These are phyloP conservation scores for Drosophila orena DNA, from an alignment of 1,140 invertebrate species.

Conservation along the genomic window DNA sequence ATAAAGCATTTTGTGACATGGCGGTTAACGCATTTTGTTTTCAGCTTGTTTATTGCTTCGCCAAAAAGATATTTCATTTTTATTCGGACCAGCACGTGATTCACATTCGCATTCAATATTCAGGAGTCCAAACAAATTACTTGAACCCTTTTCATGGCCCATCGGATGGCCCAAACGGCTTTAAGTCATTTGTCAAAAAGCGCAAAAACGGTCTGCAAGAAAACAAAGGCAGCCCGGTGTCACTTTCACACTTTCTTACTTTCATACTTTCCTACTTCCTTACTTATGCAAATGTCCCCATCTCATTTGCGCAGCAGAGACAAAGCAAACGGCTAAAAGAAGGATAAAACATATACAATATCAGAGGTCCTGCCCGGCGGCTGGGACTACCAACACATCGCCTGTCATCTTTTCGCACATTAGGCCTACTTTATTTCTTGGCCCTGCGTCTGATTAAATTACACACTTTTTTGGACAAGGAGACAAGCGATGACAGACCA, in stretches of 20 bases:
- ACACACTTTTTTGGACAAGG: slow-evolving; percentile 48
- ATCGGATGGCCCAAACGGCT: slow-evolving; percentile 66
- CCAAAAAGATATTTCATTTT: slow-evolving; percentile 66
- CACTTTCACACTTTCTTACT: slow-evolving; percentile 78
- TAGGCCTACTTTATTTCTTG: slow-evolving; percentile 69
- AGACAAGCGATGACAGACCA: slow-evolving; percentile 59
- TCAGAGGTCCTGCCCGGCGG: slow-evolving; percentile 36
- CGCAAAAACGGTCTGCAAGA: slow-evolving; percentile 62
- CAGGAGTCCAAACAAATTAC: slow-evolving; percentile 80
- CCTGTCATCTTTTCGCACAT: slow-evolving; percentile 77
- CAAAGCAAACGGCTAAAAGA: slow-evolving; percentile 26
- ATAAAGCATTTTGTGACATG: slow-evolving; percentile 30
- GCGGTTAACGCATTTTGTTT: slow-evolving; percentile 15
- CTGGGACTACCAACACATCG: slow-evolving; percentile 44
- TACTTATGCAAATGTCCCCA: slow-evolving; percentile 72
- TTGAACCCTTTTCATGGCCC: slow-evolving; percentile 75
- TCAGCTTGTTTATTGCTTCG: slow-evolving; percentile 17
- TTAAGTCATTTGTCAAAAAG: slow-evolving; percentile 82
- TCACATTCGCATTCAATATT: slow-evolving; percentile 76
- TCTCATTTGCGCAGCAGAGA: slow-evolving; percentile 52
- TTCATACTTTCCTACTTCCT: slow-evolving; percentile 73
- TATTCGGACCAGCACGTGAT: slow-evolving; percentile 52
- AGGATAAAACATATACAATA: slow-evolving; percentile 54
- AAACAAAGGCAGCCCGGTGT: slow-evolving; percentile 21
- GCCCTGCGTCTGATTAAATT: slow-evolving; percentile 77